phyloP scores from a whole-genome alignment of 2,888 invertebrate species.

The Gymnocheta viridis region DNA sequence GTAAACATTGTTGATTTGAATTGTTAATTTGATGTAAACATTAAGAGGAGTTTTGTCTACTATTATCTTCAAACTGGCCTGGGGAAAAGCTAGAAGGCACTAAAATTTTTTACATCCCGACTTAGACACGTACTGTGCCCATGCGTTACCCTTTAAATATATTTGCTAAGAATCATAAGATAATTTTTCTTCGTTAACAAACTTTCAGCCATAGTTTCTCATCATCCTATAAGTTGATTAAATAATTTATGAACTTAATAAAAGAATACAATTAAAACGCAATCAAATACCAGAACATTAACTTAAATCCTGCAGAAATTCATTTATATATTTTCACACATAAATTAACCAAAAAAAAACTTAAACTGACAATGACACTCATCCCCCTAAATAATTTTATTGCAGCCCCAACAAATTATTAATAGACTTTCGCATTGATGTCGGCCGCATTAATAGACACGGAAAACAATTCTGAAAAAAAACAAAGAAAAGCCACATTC shows the following conservation, averaged over 20 bases:
- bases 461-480: conserved; percentile 57
- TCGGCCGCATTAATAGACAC: conserved; percentile 58
- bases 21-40: too few relatives aligned
- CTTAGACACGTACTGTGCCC: too few relatives aligned
- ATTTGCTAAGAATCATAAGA: too few relatives aligned
- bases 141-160: too few relatives aligned
- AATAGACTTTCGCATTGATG: conserved; percentile 58
- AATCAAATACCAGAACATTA: conserved; percentile 65
- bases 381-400: background rate
- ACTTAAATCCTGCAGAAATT: conserved; percentile 61
- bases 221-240: background rate
- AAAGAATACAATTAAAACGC: conserved; percentile 65
- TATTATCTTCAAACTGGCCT: too few relatives aligned
- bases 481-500: conserved; percentile 59
- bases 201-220: background rate
- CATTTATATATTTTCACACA: conserved; percentile 66
- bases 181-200: background rate
- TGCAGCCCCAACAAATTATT: conserved; percentile 11
- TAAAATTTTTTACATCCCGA: too few relatives aligned
- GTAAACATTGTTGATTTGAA: too few relatives aligned
- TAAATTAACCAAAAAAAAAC: conserved; percentile 56
- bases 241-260: conserved; percentile 66
- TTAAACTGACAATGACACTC: background rate
- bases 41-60: too few relatives aligned
- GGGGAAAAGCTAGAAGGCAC: too few relatives aligned